Conservation (phyloP, 2,888 invertebrate genomes). For the Drosophila lacicola region DNA sequence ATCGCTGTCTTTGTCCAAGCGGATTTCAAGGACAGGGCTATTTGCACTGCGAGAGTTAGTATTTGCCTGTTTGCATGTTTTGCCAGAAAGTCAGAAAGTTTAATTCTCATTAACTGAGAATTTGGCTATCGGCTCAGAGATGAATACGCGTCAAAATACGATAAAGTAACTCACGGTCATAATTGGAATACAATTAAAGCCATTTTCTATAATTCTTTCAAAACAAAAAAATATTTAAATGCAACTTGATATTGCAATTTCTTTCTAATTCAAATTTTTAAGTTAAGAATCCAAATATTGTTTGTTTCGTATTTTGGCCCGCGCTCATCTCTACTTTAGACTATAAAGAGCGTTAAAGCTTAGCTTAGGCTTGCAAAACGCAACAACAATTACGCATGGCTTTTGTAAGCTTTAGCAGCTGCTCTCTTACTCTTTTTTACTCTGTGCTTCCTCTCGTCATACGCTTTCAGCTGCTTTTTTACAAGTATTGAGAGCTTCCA, state of each 20-base stretch:
- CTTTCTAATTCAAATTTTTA: too few species aligned
- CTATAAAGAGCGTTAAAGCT: conserved; percentile 4
- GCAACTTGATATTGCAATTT: too few species aligned
- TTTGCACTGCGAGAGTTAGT: conserved; percentile 91
- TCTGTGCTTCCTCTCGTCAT: conserved; percentile 23
- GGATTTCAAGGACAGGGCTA: conserved; percentile 92
- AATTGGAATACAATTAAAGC: background rate
- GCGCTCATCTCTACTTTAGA: conserved; percentile 10
- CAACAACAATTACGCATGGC: conserved; percentile 13
- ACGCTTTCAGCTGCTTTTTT: conserved; percentile 47
- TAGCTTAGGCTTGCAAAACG: conserved; percentile 22
- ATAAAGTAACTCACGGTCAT: background rate
- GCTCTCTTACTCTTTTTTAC: background rate
- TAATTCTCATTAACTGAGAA: conserved; percentile 9
- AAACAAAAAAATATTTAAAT: too few species aligned
- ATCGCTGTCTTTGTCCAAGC: conserved; percentile 91
- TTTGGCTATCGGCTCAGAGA: conserved; percentile 1
- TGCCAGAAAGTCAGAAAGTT: conserved; percentile 71
- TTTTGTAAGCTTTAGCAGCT: conserved; percentile 21
- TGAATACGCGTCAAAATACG: conserved; percentile 8
- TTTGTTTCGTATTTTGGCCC: conserved; percentile 2
- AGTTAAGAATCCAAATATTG: background rate
- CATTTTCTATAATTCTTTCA: too few species aligned
- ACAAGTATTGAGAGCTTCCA: conserved; percentile 41
- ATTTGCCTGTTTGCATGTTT: conserved; percentile 82